Evolutionary conservation across 2,888 invertebrate genomes (phyloP).

Genomic region (Troides oblongomaculatus): DNA sequence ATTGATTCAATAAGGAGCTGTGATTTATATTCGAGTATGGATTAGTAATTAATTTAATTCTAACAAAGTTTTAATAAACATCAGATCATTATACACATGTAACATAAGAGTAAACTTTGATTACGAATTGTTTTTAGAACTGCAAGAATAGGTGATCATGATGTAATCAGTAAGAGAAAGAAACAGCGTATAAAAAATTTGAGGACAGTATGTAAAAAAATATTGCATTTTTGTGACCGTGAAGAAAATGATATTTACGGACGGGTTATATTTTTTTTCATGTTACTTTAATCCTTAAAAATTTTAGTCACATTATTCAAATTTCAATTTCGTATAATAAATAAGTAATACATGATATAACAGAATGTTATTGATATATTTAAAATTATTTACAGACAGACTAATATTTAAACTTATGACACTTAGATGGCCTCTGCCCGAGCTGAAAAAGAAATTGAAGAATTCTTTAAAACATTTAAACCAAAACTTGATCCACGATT

Average conservation of each 20-base stretch:
- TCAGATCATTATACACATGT: too few species aligned
- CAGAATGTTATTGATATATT: neutral
- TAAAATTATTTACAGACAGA: neutral
- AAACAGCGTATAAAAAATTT: constrained; percentile 60
- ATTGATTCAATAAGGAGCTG: too few species aligned
- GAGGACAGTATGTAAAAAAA: constrained; percentile 60
- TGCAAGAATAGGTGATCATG: constrained; percentile 51
- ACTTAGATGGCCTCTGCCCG: neutral
- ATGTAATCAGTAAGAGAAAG: constrained; percentile 51
- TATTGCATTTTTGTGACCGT: constrained; percentile 61
- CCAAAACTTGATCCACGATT: neutral
- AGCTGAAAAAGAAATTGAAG: neutral
- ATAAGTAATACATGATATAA: neutral
- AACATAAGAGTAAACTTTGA: neutral
- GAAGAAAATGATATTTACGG: constrained; percentile 60
- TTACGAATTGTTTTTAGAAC: constrained; percentile 50
- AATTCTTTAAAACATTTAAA: constrained; percentile 5
- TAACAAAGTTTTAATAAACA: too few species aligned
- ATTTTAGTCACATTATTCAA: neutral
- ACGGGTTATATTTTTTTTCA: constrained; percentile 42
- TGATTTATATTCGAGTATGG: neutral
- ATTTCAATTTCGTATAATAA: neutral
- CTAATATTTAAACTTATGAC: neutral
- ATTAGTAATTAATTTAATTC: neutral
- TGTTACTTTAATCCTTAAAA: too few species aligned